Evolutionary conservation across 2,113 vertebrate species (phyloP), one percentile per base, ranked within the genome.

Genomic region (Centropristis striata): DNA sequence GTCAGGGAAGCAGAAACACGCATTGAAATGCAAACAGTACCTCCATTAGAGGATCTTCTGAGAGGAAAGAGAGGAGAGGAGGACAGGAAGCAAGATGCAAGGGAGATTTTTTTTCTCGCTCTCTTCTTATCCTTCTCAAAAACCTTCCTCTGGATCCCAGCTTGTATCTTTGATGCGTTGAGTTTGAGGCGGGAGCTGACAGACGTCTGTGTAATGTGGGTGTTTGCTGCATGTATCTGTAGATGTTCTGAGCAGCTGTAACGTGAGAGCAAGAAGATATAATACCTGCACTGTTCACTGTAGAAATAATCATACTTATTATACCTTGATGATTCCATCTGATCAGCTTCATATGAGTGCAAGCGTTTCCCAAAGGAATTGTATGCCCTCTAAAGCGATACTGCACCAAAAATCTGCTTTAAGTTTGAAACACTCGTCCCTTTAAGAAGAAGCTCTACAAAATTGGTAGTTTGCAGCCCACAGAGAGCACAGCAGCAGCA

Each of bases 1-100:
- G 80, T 90, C 88, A 88, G 90, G 72, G 76, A 88, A 89, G 90
- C 89, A 89, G 83, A 75, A 85, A 71, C 44, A 27, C 20, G 77
- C 90, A 93, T 81, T 91, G 90, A 94, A 91, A 93, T 92, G 92
- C 90, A 94, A 93, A 93, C 90, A 90, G 74, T 65, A 84, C 71
- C 86, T 85, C 85, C 82, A 90, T 92, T 90, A 90, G 87, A 87
- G 77, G 78, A 83, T 88, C 75, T 86, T 90, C 86, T 80, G 75
- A 81, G 66, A 71, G 74, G 77, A 79, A 78, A 58, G 67, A 71
- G 63, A 79, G 74, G 55, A 78, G 60, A 75, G 54, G 72, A 78
- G 87, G 84, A 41, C 61, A 68, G 59, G 73, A 86, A n/a, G n/a
- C n/a, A n/a, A 84, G 77, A 88, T 86, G 77, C 65, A 60, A 80